Evolutionary conservation across 2,797 vertebrate genomes (phyloP).

Genomic region (Setipinna tenuifilis): DNA sequence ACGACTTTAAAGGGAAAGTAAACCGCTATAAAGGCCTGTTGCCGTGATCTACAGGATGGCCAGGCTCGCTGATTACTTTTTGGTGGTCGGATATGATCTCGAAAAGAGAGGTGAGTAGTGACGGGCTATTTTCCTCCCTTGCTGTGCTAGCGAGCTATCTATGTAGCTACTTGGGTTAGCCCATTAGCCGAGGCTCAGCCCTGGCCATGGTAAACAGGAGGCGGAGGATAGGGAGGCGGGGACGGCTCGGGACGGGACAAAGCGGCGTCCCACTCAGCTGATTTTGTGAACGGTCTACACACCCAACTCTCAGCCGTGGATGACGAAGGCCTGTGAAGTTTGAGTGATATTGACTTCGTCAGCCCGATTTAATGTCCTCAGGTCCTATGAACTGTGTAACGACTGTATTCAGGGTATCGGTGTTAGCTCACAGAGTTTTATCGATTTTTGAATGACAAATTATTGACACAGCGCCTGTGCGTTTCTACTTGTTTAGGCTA

Average conservation of each 20-base stretch:
- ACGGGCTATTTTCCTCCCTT: slow-evolving; percentile 38
- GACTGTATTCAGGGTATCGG: background rate
- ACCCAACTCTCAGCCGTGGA: slow-evolving; percentile 50
- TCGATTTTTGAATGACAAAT: background rate
- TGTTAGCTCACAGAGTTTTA: background rate
- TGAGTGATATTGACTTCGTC: background rate
- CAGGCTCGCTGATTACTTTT: slow-evolving; percentile 93
- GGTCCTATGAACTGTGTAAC: too few species aligned
- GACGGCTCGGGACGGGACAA: slow-evolving; percentile 56
- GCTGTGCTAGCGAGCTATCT: slow-evolving; percentile 37
- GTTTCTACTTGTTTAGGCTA: background rate
- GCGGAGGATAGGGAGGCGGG: slow-evolving; percentile 69
- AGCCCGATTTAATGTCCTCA: background rate
- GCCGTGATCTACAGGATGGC: slow-evolving; percentile 80
- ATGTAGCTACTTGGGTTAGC: slow-evolving; percentile 45
- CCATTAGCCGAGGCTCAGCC: slow-evolving; percentile 57
- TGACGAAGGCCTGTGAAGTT: slow-evolving; percentile 46
- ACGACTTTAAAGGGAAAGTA: slow-evolving; percentile 63
- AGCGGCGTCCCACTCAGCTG: slow-evolving; percentile 41
- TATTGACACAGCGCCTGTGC: background rate
- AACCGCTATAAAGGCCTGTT: slow-evolving; percentile 64
- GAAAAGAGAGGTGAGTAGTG: slow-evolving; percentile 89
- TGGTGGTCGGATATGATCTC: slow-evolving; percentile 91
- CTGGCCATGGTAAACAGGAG: slow-evolving; percentile 54
- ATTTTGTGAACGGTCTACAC: slow-evolving; percentile 15